Base-by-base conservation (phyloP, 2,888 invertebrate species). In the Dexiosoma caninum region DNA sequence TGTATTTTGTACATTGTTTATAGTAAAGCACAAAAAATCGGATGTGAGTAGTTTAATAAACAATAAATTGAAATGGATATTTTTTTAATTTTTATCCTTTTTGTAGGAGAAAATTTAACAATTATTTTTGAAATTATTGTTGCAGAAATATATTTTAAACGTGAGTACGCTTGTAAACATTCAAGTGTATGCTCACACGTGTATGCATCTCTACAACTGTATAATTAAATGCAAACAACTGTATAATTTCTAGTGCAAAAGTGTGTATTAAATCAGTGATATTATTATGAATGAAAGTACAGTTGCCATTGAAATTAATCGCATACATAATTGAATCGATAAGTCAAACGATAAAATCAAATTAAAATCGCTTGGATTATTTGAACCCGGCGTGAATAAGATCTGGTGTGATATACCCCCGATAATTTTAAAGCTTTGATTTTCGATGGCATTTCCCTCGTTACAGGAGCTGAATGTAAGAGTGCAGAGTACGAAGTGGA, bases 51-150 rank as follows among this genome's bases (percentile, higher is more conserved):
- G 7, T 55, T 55, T 40, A 53, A 69, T 69, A 57, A 69, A 69
- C 57, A 69, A 57, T 55, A 4, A 10, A 32, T 32, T 55, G 14
- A 21, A 42, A 55, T 67, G 14, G 9, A 23, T 27, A 32, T 57
- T 57, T 69, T 57, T 55, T 12, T 10, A 27, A 6, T 27, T 27
- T 14, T 30, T 30, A 7, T 16, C 44, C 19, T 2, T 42, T 1
- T 32, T 62, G 44, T 42, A 42, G 19, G 23, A 53, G 6, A 40
- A 71, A 71, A 49, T 49, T 23, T 44, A 60, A 76, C 55, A 55
- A 42, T 67, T 19, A 60, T 37, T 69, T 55, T 55, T 27, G 37
- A 59, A 78, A 46, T 74, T 49, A 62, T 78, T 74, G 62, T 74
- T 74, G 53, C 69, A 74, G 53, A 78, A 72, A 72, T 66, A 62